These are phyloP conservation scores for Rhopalosiphum padi DNA, from an alignment of 1,140 invertebrate genomes.

Conservation along the genomic window DNA sequence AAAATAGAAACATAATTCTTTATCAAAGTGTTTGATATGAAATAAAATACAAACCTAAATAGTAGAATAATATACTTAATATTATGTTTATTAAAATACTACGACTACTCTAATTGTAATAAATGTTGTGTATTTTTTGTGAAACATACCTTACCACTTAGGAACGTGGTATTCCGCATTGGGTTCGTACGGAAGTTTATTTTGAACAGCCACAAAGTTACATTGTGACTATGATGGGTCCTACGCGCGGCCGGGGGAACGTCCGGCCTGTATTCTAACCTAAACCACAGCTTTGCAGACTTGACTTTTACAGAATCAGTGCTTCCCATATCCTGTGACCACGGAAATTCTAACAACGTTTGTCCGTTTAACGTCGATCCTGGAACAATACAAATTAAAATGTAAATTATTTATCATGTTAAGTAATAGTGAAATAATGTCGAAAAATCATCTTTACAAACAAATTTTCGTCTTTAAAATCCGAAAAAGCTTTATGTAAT, in stretches of 20 bases:
- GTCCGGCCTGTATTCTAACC: constrained; percentile 70
- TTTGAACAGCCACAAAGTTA: constrained; percentile 53
- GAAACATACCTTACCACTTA: constrained; percentile 68
- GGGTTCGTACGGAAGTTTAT: constrained; percentile 61
- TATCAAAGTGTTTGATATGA: neutral
- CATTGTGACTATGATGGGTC: constrained; percentile 53
- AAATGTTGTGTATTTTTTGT: constrained; percentile 9
- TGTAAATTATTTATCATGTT: neutral
- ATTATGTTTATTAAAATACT: neutral
- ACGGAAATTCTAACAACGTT: constrained; percentile 81
- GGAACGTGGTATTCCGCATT: constrained; percentile 67
- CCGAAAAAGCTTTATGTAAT: neutral
- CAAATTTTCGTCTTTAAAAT: neutral
- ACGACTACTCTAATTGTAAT: neutral
- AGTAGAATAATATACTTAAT: neutral
- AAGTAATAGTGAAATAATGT: neutral
- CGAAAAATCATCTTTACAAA: neutral
- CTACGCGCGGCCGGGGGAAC: constrained; percentile 61
- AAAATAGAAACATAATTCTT: neutral
- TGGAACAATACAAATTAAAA: constrained; percentile 65
- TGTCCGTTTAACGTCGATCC: constrained; percentile 83
- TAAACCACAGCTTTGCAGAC: constrained; percentile 77
- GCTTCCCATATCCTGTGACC: constrained; percentile 66
- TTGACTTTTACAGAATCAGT: constrained; percentile 71
- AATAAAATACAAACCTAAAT: neutral